Base-by-base conservation (phyloP, 2,797 vertebrate species). In the Ctenosaura bakeri region DNA sequence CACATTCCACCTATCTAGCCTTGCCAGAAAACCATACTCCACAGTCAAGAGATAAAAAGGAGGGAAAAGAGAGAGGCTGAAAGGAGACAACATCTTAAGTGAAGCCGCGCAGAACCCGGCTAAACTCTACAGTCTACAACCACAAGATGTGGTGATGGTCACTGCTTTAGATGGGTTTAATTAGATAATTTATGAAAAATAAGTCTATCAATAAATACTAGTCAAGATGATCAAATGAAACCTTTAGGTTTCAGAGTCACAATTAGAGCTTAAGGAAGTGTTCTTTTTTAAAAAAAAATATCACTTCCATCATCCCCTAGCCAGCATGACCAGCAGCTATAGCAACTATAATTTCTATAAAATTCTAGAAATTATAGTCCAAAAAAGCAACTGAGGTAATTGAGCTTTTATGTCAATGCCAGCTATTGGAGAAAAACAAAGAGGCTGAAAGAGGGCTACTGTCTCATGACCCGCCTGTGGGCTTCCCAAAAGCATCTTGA, bases 21-120 rank as follows among this genome's bases (percentile, higher is more conserved):
- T 42, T 54, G 26, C 69, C 56, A 54, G n/a, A 76, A 54, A 83
- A 52, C 9, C 69, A 66, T 24, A 14, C 12, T 52, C 69, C 38
- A 62, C 22, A 38, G 32, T 62, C 56, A 82, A 83, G 56, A 66
- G 32, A 14, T 76, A 0, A 94, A 46, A 90, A 54, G 88, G 91
- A 71, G 88, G 76, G 64, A 82, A 92, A 54, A 59, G n/a, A 83
- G 73, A 35, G 46, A 78, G n/a, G 29, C 6, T 10, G 22, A 64
- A 42, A 16, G 69, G 18, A 82, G 35, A 38, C 0, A 29, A 38
- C 46, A 22, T 56, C 46, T 77, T 54, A 42, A 71, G 20, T 71
- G 24, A 82, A 32, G 54, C 29, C 10, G 62, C 46, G 6, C 38
- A 76, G 52, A 29, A 35, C 46, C 76, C 18, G 26, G 52, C 35